Base-by-base conservation (phyloP, 2,113 vertebrate species). In the Dryoscopus gambensis region DNA sequence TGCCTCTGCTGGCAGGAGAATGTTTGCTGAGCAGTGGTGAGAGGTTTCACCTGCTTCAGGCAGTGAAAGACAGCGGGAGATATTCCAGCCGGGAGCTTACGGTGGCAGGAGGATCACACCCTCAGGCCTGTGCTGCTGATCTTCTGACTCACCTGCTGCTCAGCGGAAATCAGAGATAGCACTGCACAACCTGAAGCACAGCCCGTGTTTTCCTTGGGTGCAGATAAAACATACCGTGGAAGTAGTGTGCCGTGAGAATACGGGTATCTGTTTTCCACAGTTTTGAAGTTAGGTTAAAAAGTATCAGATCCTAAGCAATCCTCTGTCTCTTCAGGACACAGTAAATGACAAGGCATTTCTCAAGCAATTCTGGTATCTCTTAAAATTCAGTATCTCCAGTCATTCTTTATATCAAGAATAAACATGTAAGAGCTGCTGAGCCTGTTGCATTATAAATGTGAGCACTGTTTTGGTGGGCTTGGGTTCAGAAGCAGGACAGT, bases 71-170 rank as follows among this genome's bases (percentile, higher is more conserved):
- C 16, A 14, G 40, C 35, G 46, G 84, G 56, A 47, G 47, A 27
- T 13, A 0, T 16, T 49, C 17, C 14, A 1, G 14, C 2, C 35
- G n/a, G 28, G 28, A 64, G 27, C 19, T 35, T 19, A 1, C 3
- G 9, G 18, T 6, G 33, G 28, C 21, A 11, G 55, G 50, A 55
- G 73, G 28, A 40, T 68, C 19, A 24, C 53, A 15, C 17, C 62
- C 18, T 20, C 9, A 3, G 50, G 50, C 22, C 13, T 17, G 7
- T 37, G 49, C 39, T 67, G 2, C 47, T 39, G 39, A 10, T 60
- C 40, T 49, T 50, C 40, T 50, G 37, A 4, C 17, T 84, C 7
- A 3, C 24, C 33, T 42, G 55, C n/a, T 50, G 13, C n/a, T 24
- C 52, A 27, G 37, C 73, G 24, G 70, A 15, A 20, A 79, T 10